Conservation (phyloP, 92 coral and sea anemone species). For the Pocillopora grandis region DNA sequence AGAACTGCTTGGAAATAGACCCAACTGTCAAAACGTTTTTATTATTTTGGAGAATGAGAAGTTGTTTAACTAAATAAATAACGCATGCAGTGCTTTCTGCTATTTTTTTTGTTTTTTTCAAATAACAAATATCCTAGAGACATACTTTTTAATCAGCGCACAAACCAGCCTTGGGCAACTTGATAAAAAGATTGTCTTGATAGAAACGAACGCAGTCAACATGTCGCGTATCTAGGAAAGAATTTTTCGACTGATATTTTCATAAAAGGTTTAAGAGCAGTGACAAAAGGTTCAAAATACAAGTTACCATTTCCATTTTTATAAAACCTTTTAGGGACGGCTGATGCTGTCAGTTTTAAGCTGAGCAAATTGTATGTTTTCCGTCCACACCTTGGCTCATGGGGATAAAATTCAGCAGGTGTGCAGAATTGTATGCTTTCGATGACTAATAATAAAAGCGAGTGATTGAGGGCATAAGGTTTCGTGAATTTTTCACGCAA, state of each 20-base stretch:
- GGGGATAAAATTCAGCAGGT: conserved; percentile 17
- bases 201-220: neutral
- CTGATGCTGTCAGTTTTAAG: neutral
- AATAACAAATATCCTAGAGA: too few species aligned
- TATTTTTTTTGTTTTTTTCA: too few species aligned
- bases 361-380: conserved; percentile 16
- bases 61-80: neutral
- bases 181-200: too few species aligned
- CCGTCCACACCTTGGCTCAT: conserved; percentile 7
- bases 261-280: neutral
- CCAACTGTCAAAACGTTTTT: neutral
- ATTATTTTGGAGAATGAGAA: neutral
- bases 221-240: neutral
- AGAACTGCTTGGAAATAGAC: neutral
- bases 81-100: too few species aligned
- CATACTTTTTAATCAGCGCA: too few species aligned
- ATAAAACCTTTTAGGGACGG: neutral
- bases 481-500: neutral
- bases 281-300: neutral
- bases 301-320: neutral
- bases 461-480: too few species aligned
- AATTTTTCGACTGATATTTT: neutral
- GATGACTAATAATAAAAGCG: neutral
- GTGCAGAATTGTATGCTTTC: neutral
- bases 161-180: too few species aligned